Conservation (phyloP, 1,140 invertebrate species). For the Meloidogyne chitwoodi region DNA sequence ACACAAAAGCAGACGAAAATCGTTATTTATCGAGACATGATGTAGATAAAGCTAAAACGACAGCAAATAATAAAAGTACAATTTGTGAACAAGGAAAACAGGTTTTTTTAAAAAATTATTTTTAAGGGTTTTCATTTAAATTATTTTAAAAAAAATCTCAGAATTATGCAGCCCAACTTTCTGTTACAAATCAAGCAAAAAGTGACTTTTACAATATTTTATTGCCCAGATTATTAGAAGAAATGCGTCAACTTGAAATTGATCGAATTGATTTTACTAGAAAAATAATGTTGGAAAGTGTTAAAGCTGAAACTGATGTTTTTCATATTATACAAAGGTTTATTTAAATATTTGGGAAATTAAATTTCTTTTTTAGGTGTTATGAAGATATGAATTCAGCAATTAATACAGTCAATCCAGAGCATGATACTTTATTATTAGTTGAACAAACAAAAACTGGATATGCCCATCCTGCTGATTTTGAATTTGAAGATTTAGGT, state of each 20-base stretch:
- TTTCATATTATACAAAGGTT: conserved; percentile 41
- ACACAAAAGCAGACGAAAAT: conserved; percentile 58
- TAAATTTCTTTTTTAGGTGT: conserved; percentile 33
- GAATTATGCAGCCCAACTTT: conserved; percentile 40
- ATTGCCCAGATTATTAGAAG: conserved; percentile 51
- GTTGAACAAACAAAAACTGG: conserved; percentile 54
- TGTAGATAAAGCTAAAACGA: conserved; percentile 45
- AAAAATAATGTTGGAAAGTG: conserved; percentile 38
- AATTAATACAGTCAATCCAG: conserved; percentile 46
- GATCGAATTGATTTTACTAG: conserved; percentile 50
- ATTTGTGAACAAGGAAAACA: conserved; percentile 56
- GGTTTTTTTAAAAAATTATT: background rate
- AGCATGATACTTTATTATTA: conserved; percentile 43
- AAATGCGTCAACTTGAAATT: conserved; percentile 47
- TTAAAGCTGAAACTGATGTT: conserved; percentile 49
- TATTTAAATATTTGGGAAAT: background rate
- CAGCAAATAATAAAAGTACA: conserved; percentile 39
- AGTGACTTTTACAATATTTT: conserved; percentile 37
- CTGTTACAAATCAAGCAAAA: conserved; percentile 48
- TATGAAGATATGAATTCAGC: conserved; percentile 52
- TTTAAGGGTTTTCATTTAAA: background rate
- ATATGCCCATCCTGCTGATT: conserved; percentile 44
- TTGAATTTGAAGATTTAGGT: conserved; percentile 53
- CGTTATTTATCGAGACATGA: conserved; percentile 54
- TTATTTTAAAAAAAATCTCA: too few species aligned